phyloP scores from a whole-genome alignment of 2,797 vertebrate species.

The Odontamblyopus rebecca region DNA sequence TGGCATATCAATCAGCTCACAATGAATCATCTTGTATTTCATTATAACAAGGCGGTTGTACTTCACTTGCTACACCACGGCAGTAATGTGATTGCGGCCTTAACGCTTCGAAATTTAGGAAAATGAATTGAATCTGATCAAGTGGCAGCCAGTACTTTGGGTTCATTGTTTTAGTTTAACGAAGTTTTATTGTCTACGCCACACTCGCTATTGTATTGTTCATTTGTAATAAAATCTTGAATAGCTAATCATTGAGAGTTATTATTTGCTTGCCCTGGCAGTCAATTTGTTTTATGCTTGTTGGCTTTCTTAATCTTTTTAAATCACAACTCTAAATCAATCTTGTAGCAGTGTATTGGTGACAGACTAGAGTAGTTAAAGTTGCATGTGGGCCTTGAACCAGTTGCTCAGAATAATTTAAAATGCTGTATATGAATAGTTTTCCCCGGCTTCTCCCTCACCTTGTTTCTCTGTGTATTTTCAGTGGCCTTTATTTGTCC shows the following conservation, averaged over 20 bases:
- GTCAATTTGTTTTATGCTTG: conserved; percentile 18
- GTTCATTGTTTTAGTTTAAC: conserved; percentile 15
- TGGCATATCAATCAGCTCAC: conserved; percentile 43
- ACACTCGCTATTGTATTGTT: conserved; percentile 1
- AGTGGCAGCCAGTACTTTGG: background rate
- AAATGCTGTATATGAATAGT: conserved; percentile 68
- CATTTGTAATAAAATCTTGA: conserved; percentile 16
- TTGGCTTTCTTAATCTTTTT: background rate
- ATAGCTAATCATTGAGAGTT: conserved; percentile 14
- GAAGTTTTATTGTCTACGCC: conserved; percentile 1
- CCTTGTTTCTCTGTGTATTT: conserved; percentile 60
- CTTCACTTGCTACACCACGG: conserved; percentile 33
- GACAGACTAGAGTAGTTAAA: conserved; percentile 19
- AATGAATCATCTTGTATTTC: conserved; percentile 41
- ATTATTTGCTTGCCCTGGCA: conserved; percentile 12
- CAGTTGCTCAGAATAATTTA: conserved; percentile 54
- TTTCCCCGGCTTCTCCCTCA: conserved; percentile 30
- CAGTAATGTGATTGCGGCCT: conserved; percentile 18
- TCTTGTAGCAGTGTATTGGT: background rate
- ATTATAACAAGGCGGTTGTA: conserved; percentile 29
- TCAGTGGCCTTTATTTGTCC: conserved; percentile 77
- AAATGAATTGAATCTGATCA: conserved; percentile 20
- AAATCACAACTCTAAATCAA: conserved; percentile 16
- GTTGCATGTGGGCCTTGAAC: conserved; percentile 39
- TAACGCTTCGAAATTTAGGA: conserved; percentile 15